phyloP scores from a whole-genome alignment of 2,888 invertebrate species.

The Osmoderma eremita region DNA sequence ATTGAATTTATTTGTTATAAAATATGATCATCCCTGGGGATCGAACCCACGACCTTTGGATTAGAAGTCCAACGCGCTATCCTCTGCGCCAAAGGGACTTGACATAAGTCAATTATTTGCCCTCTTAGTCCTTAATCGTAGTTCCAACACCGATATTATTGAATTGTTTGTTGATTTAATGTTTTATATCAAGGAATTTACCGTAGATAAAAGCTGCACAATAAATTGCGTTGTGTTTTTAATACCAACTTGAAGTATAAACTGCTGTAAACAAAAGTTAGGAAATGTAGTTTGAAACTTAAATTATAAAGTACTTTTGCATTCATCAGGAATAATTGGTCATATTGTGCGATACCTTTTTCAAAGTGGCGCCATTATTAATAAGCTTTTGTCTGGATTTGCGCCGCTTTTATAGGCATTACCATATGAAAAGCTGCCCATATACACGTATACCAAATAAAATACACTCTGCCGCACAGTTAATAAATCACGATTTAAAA shows the following conservation, averaged over 20 bases:
- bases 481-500: conserved; percentile 38
- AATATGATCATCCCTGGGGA: conserved; percentile 77
- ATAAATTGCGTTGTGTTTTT: too few species aligned
- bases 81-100: conserved; percentile 87
- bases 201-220: too few species aligned
- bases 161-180: too few species aligned
- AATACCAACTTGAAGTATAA: too few species aligned
- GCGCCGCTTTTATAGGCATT: conserved; percentile 23
- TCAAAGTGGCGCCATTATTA: conserved; percentile 16
- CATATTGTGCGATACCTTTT: conserved; percentile 1
- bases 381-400: conserved; percentile 18
- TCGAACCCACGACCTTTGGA: conserved; percentile 91
- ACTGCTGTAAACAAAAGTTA: too few species aligned
- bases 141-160: too few species aligned
- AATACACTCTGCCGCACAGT: conserved; percentile 31
- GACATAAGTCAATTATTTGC: not conserved
- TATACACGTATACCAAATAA: conserved; percentile 26
- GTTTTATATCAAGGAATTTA: too few species aligned
- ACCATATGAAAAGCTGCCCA: conserved; percentile 21
- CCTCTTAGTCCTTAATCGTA: too few species aligned
- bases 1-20: not conserved
- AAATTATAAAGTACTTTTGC: too few species aligned
- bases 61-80: conserved; percentile 92
- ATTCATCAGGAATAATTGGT: conserved; percentile 1
- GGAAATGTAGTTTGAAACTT: too few species aligned